These are phyloP conservation scores for Geotrupes spiniger DNA, from an alignment of 2,888 invertebrate species.

Conservation along the genomic window DNA sequence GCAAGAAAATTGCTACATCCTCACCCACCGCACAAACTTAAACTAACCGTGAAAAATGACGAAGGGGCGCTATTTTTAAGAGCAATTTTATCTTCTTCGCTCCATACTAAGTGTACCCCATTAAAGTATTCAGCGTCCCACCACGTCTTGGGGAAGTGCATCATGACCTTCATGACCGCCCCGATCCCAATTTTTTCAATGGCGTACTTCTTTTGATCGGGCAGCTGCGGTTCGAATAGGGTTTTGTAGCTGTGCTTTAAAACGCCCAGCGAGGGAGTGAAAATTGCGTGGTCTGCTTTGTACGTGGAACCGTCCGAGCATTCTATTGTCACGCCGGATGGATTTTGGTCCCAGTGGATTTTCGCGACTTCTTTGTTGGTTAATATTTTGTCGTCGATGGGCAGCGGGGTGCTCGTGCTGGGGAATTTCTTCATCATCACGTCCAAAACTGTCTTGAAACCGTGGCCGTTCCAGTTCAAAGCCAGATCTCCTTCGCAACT, in stretches of 20 bases:
- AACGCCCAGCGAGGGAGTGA: conserved; percentile 66
- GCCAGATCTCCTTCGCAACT: conserved; percentile 64
- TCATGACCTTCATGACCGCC: conserved; percentile 61
- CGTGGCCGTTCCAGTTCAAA: conserved; percentile 68
- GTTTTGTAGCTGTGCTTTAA: conserved; percentile 56
- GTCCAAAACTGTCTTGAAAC: conserved; percentile 62
- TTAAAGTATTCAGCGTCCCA: conserved; percentile 51
- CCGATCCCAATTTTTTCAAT: conserved; percentile 61
- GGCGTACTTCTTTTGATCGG: conserved; percentile 51
- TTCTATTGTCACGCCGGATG: conserved; percentile 42
- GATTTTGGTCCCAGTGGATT: conserved; percentile 23
- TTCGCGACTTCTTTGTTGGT: conserved; percentile 27
- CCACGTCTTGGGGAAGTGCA: conserved; percentile 61
- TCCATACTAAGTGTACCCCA: conserved; percentile 56
- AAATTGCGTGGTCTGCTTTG: conserved; percentile 60
- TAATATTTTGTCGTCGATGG: conserved; percentile 29
- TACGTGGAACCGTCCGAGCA: conserved; percentile 53
- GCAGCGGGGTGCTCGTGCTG: conserved; percentile 12
- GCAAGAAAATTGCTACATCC: conserved; percentile 9
- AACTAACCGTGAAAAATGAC: not conserved
- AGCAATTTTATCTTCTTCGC: conserved; percentile 42
- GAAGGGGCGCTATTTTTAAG: no score
- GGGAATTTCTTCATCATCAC: conserved; percentile 52
- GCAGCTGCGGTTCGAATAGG: conserved; percentile 56
- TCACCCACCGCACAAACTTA: not conserved